Evolutionary conservation across 2,113 vertebrate species (phyloP), one percentile per base, ranked within the genome.

Genomic region (Trichechus manatus): DNA sequence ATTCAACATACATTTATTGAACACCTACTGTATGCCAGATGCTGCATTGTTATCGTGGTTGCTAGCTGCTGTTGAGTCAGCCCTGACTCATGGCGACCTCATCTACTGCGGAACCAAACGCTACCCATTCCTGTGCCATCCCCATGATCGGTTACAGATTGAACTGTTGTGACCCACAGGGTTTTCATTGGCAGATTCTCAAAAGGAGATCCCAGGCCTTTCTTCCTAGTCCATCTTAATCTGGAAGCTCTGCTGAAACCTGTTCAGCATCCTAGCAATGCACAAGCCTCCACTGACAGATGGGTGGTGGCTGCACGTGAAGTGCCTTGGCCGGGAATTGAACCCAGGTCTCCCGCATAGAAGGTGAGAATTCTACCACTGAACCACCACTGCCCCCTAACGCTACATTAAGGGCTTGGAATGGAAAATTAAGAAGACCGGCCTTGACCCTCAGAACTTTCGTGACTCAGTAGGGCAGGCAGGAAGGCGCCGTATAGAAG

Each of bases 21-120:
- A 23, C 36, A 80, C 61, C 56, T 95, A 31, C 81, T 70, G 87
- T 90, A 56, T 50, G 78, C 63, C 87, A 88, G 72, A 44, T 63
- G 56, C 59, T 53, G 27, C 3, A 1, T 82, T 79, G 19, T 61
- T 6, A 23, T 23, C 22, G 3, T 61, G 4, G 22, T 61, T 61
- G 59, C 6, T 23, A 61, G 4, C 59, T 68, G 13, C 29, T 27
- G 31, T 6, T 68, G 64, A 68, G 64, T 68, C 64, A 33, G 64
- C 64, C 11, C 31, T 33, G 29, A 33, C 64, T 68, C 64, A 68
- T 6, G 11, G 64, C 4, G 9, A 33, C 64, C 64, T 33, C 64
- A 68, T 33, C 31, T 31, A 14, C 63, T 25, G 33, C 64, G 3
- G 31, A 68, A 68, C 13, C 31, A 14, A 11, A 19, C 70, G 4